phyloP scores from a whole-genome alignment of 2,797 vertebrate species.

The Delichon dasypus region DNA sequence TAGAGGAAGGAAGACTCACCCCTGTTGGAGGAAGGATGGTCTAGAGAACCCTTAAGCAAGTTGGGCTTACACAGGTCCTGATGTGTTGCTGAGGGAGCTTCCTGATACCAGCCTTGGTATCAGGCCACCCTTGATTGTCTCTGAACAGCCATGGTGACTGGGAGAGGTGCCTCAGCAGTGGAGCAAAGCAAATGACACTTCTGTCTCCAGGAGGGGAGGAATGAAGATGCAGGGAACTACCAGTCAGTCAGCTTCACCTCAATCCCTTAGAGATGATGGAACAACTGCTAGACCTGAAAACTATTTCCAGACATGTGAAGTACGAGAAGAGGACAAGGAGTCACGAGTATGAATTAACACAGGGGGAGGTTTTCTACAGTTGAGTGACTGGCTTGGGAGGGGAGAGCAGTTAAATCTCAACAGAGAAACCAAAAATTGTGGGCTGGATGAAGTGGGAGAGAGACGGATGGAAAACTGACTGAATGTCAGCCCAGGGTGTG shows the following conservation, averaged over 20 bases:
- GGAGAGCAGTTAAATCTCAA: neutral
- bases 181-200: neutral
- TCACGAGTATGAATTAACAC: neutral
- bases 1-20: neutral
- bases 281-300: neutral
- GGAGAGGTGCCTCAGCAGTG: neutral
- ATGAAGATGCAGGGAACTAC: neutral
- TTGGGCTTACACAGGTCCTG: too few species aligned
- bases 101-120: neutral
- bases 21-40: neutral
- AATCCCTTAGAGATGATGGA: accelerated
- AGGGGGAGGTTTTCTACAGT: neutral
- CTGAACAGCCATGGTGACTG: neutral
- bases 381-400: neutral
- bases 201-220: neutral
- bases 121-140: neutral
- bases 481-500: accelerated
- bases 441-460: neutral
- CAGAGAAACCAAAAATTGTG: neutral
- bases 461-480: neutral
- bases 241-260: neutral
- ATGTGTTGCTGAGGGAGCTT: neutral
- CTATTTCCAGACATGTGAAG: neutral
- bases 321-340: neutral
- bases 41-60: neutral